Evolutionary conservation across 1,140 invertebrate genomes (phyloP), one percentile per base, ranked within the genome.

Genomic region (Rhagoletis zephyria): DNA sequence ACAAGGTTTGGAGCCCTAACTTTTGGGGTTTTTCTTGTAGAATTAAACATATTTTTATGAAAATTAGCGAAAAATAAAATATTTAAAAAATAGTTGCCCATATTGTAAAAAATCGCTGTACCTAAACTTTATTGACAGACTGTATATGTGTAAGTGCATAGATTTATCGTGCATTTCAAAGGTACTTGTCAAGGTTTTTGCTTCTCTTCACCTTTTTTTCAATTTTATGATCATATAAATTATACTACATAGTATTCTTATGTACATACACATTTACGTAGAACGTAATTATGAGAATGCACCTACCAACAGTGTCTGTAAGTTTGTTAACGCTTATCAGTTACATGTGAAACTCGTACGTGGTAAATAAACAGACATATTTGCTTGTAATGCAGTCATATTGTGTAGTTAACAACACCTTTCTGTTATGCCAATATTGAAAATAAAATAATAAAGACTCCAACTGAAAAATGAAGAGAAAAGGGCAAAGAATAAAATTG

Each of bases 361-460:
- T 42, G 40, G 12, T 45, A 42, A 4, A 14, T 42, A 74, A 74
- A 74, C 45, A 74, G 45, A 63, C 16, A 14, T 63, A n/a, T 60
- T 12, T 60, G 12, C 12, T 60, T 63, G 61, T 63, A 74, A 42
- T 74, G 56, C 48, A 51, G 16, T 16, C 42, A 56, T 19, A 81
- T 56, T n/a, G 74, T 56, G 74, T 81, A 19, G 48, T 56, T 81
- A 81, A 81, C 74, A 81, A 59, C 74, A 81, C 74, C 67, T 45
- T 74, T 74, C 30, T 7, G 42, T 48, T 81, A 16, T 81, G 74
- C 45, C 45, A 19, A 81, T 81, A 56, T 81, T 59, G 45, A 48
- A 77, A 48, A 51, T 56, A 56, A 81, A 56, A 56, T 45, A 74
- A 48, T 74, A 63, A 63, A 63, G 67, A 48, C 45, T 1, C 5